These are phyloP conservation scores for Solea solea DNA, from an alignment of 2,113 vertebrate genomes.

Conservation along the genomic window DNA sequence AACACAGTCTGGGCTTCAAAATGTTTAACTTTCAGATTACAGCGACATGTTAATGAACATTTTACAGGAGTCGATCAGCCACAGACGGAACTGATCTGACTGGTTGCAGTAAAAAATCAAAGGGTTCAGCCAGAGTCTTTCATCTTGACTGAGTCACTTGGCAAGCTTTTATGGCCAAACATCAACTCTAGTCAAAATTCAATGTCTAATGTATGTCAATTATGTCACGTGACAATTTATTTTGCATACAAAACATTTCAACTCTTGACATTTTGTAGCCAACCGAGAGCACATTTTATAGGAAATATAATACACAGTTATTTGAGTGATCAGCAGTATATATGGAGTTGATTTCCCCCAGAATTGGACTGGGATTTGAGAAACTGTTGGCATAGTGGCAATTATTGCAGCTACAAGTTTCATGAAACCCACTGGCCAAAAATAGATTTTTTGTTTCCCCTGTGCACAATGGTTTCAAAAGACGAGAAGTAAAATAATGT, in stretches of 20 bases:
- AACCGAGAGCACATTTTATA: background rate
- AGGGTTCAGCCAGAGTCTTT: background rate
- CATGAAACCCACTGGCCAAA: no score
- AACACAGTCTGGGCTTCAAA: background rate
- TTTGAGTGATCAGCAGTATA: no score
- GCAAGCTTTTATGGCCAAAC: background rate
- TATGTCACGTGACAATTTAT: background rate
- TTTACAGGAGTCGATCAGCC: slow-evolving; percentile 5
- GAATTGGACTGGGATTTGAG: background rate
- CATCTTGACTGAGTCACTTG: background rate
- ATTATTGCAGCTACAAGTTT: background rate
- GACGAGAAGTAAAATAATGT: no score
- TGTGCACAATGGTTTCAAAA: no score
- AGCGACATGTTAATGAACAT: background rate
- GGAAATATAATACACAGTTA: no score
- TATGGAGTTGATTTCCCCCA: no score
- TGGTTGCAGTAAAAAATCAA: background rate
- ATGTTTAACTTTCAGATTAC: background rate
- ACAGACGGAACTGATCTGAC: background rate
- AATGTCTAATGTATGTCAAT: background rate
- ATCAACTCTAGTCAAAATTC: background rate
- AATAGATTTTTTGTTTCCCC: no score
- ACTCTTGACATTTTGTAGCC: background rate
- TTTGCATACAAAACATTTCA: background rate
- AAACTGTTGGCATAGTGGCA: background rate